Percentiles rank a stretch among this genome's conserved stretches.
Evolutionary conservation across 2,888 invertebrate species (phyloP).

Genomic region (Caenorhabditis zanzibari): DNA sequence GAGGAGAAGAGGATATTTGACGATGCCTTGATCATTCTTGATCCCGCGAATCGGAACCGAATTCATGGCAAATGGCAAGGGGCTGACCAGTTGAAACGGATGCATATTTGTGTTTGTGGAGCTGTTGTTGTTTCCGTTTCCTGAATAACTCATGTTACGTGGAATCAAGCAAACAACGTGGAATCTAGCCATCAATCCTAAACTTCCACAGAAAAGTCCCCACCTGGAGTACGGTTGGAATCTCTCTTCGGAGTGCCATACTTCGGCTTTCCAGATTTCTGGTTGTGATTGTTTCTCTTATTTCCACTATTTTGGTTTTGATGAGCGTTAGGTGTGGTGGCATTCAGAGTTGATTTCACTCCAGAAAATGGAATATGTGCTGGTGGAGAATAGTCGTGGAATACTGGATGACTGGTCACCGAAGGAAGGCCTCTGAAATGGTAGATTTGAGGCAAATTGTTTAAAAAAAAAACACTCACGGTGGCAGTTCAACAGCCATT

Average conservation of each 20-base stretch:
- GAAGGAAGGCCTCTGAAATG: conserved; percentile 56
- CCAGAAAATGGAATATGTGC: conserved; percentile 58
- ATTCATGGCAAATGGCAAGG: conserved; percentile 31
- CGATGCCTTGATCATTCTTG: conserved; percentile 39
- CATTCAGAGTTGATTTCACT: background rate
- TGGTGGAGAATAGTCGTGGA: conserved; percentile 44
- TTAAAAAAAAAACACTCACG: conserved; percentile 25
- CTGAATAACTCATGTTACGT: background rate
- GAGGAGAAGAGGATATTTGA: conserved; percentile 83
- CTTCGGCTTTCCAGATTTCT: background rate
- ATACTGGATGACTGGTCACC: conserved; percentile 21
- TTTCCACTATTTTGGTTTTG: background rate
- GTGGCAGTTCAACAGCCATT: conserved; percentile 38
- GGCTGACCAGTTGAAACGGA: conserved; percentile 52
- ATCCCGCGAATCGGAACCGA: conserved; percentile 62
- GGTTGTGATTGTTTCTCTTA: background rate
- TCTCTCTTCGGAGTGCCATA: background rate
- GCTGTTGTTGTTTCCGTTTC: conserved; percentile 6
- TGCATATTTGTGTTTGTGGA: background rate
- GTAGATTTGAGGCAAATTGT: background rate
- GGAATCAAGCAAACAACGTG: background rate
- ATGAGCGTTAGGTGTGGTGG: background rate
- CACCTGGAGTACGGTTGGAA: background rate
- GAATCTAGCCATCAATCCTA: background rate
- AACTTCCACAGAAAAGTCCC: background rate